Evolutionary conservation across 2,113 vertebrate species (phyloP).

Genomic region (Calypte anna): DNA sequence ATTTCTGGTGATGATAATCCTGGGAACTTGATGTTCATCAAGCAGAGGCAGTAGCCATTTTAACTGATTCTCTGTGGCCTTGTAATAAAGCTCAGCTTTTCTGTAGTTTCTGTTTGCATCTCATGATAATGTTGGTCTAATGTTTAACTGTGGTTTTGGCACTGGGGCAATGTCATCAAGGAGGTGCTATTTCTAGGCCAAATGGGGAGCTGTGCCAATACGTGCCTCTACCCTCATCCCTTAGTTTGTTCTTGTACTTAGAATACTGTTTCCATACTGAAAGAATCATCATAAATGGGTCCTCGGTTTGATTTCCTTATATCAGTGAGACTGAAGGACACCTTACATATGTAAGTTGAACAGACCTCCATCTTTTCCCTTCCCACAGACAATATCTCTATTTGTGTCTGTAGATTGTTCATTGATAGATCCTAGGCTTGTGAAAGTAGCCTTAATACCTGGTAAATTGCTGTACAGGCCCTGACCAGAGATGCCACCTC

Average conservation of each 20-base stretch:
- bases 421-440: background rate
- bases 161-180: background rate
- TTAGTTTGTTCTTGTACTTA: background rate
- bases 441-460: background rate
- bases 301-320: background rate
- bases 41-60: background rate
- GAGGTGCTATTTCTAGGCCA: background rate
- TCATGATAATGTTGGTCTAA: background rate
- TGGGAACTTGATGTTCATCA: background rate
- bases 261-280: background rate
- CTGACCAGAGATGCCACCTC: background rate
- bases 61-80: background rate
- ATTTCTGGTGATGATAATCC: background rate
- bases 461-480: background rate
- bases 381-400: background rate
- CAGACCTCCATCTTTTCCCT: background rate
- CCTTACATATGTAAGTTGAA: background rate
- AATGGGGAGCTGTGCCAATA: background rate
- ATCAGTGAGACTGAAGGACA: background rate
- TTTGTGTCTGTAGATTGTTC: background rate
- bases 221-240: background rate
- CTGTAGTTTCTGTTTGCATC: background rate
- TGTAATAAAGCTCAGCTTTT: background rate
- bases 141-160: background rate
- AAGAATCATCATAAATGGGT: background rate